Percentiles rank a stretch among this genome's conserved stretches.
Conservation (phyloP, 2,113 vertebrate genomes). For the Rhadina sibilatrix region DNA sequence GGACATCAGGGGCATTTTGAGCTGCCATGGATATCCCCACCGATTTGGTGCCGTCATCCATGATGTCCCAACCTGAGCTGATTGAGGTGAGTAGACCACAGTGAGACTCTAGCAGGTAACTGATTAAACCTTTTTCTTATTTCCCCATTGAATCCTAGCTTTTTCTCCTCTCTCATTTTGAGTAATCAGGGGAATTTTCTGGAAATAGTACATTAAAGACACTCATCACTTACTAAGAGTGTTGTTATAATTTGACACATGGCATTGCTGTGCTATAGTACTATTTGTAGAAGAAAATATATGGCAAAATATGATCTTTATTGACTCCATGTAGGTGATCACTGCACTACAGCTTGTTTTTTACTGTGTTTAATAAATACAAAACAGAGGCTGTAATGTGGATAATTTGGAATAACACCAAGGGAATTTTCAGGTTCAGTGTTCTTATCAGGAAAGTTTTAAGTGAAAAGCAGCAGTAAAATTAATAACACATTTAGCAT, state of each 20-base stretch:
- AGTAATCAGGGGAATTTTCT: neutral
- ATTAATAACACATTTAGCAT: neutral
- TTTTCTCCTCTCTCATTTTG: neutral
- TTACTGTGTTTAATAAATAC: neutral
- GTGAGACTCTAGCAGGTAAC: neutral
- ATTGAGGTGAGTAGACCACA: constrained; percentile 48
- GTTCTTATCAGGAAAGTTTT: neutral
- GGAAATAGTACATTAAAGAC: neutral
- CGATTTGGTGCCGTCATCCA: constrained; percentile 40
- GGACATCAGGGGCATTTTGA: neutral
- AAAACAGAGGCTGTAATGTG: neutral
- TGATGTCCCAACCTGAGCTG: constrained; percentile 66
- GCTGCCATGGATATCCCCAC: constrained; percentile 62
- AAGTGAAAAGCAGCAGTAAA: neutral
- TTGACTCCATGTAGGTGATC: neutral
- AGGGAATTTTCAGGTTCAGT: neutral
- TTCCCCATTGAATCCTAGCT: neutral
- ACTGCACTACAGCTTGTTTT: neutral
- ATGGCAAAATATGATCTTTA: neutral
- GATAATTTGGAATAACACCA: neutral
- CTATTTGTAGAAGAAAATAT: neutral
- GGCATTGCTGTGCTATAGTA: neutral
- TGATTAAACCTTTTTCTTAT: neutral
- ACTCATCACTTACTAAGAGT: neutral
- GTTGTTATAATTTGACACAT: neutral